Evolutionary conservation across 2,797 vertebrate genomes (phyloP).

Genomic region (Bradypodion ventrale): DNA sequence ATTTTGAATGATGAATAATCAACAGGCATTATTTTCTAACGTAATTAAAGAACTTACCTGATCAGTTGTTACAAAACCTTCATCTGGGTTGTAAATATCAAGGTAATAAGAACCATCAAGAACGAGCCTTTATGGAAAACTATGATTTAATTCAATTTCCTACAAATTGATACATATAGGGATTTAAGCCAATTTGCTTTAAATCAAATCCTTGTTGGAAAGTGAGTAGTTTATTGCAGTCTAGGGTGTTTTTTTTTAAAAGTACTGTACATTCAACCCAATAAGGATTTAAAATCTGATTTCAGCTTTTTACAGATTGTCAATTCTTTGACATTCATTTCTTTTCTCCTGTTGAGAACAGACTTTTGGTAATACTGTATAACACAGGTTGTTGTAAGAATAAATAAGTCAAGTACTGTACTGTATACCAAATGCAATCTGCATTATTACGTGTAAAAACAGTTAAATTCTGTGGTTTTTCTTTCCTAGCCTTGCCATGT

Average conservation of each 20-base stretch:
- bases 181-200: too few relatives aligned
- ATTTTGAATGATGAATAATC: too few relatives aligned
- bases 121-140: too few relatives aligned
- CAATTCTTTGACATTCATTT: neutral
- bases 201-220: neutral
- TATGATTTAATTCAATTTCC: too few relatives aligned
- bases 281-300: neutral
- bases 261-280: neutral
- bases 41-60: too few relatives aligned
- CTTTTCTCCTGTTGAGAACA: neutral
- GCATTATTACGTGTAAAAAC: neutral
- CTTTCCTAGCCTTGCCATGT: slow-evolving; percentile 91
- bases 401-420: neutral
- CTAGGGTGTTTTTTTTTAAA: neutral
- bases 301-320: neutral
- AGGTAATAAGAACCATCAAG: too few relatives aligned
- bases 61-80: too few relatives aligned
- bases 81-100: too few relatives aligned
- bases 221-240: neutral
- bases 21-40: too few relatives aligned
- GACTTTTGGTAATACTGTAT: neutral
- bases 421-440: neutral
- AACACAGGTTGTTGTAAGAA: neutral
- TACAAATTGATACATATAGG: too few relatives aligned
- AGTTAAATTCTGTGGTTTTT: slow-evolving; percentile 19